A percentile compares a stretch with the other conserved stretches of the same genome.
phyloP scores from a whole-genome alignment of 1,140 invertebrate genomes.

The Scylla paramamosain region DNA sequence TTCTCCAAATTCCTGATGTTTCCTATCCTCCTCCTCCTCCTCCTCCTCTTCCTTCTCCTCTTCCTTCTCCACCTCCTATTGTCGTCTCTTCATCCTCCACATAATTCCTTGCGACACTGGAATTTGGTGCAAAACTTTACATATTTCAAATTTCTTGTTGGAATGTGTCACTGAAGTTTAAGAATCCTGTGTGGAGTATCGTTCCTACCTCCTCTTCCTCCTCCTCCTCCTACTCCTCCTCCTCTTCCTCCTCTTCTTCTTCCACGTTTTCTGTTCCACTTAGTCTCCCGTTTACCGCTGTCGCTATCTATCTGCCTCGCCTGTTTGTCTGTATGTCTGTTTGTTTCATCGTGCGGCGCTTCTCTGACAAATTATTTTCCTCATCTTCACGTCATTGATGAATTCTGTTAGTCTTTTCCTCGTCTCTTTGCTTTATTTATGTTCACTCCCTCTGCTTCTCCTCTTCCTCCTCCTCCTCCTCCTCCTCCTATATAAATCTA shows the following conservation, averaged over 20 bases:
- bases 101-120: not conserved
- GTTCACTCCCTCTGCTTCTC: not conserved
- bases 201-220: not conserved
- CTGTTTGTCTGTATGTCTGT: not conserved
- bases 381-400: not conserved
- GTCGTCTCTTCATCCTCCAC: not conserved
- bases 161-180: not conserved
- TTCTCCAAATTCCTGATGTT: not conserved
- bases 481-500: not conserved
- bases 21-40: too few species aligned
- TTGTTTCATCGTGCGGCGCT: not conserved
- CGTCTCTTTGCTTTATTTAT: not conserved
- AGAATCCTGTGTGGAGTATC: not conserved
- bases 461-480: not conserved
- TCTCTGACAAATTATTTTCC: slow-evolving; percentile 24
- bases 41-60: too few species aligned
- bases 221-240: not conserved
- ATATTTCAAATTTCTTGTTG: not conserved
- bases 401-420: not conserved
- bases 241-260: not conserved
- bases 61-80: not conserved
- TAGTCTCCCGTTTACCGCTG: not conserved
- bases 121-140: not conserved
- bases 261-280: not conserved
- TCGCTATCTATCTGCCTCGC: not conserved